These are phyloP conservation scores for Podargus strigoides DNA, from an alignment of 2,797 vertebrate genomes.

Conservation along the genomic window DNA sequence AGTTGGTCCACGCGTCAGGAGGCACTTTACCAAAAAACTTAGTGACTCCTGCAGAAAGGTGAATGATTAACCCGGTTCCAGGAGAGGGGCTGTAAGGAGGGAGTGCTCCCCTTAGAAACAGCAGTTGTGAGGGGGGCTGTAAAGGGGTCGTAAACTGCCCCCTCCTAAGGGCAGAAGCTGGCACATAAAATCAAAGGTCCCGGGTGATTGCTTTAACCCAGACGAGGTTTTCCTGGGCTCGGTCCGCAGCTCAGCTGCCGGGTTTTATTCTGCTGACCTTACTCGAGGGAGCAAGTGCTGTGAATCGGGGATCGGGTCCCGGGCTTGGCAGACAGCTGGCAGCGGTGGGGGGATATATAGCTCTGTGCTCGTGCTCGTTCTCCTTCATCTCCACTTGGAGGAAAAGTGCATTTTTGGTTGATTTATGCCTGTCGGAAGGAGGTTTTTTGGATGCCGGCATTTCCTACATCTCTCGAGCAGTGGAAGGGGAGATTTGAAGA, in stretches of 20 bases:
- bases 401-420: neutral
- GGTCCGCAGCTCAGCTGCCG: neutral
- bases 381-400: neutral
- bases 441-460: neutral
- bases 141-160: neutral
- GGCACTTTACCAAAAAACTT: conserved; percentile 15
- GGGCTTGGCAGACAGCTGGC: neutral
- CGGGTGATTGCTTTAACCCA: neutral
- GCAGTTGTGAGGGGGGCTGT: neutral
- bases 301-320: neutral
- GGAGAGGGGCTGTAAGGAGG: neutral
- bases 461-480: neutral
- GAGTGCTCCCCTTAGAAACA: neutral
- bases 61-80: conserved; percentile 7
- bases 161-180: neutral
- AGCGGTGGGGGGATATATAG: neutral
- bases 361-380: neutral
- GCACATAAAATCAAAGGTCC: neutral
- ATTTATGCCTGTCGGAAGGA: neutral
- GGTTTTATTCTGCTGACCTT: neutral
- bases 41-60: neutral
- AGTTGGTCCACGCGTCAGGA: neutral
- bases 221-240: neutral
- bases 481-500: neutral
- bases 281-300: neutral